phyloP scores from a whole-genome alignment of 2,113 vertebrate species.

The Rana temporaria region DNA sequence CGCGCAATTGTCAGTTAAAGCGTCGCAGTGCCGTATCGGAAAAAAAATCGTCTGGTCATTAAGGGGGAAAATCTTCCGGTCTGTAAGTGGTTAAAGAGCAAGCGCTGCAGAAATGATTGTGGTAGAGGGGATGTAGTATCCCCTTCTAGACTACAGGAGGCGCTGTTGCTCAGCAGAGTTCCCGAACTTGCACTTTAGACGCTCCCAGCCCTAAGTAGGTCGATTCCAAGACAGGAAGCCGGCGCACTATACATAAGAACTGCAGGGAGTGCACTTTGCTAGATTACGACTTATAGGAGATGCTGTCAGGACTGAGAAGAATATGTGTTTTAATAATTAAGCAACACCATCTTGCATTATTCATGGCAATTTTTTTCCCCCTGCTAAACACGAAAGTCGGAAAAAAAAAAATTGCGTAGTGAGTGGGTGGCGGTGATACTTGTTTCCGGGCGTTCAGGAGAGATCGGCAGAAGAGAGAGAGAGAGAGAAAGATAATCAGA shows the following conservation, averaged over 20 bases:
- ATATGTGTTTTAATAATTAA: constrained; percentile 46
- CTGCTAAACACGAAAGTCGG: neutral
- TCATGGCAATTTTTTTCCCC: constrained; percentile 15
- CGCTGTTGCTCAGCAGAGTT: neutral
- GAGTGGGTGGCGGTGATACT: too few relatives aligned
- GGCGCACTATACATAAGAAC: too few relatives aligned
- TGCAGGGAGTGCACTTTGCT: constrained; percentile 1
- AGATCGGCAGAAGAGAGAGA: too few relatives aligned
- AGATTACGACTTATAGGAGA: constrained; percentile 1
- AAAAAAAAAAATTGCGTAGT: neutral
- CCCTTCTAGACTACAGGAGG: neutral
- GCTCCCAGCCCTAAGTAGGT: neutral
- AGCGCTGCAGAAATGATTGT: too few relatives aligned
- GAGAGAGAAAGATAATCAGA: too few relatives aligned
- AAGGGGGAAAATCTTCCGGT: too few relatives aligned
- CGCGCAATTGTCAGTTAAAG: too few relatives aligned
- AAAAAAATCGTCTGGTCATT: too few relatives aligned
- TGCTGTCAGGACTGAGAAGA: neutral
- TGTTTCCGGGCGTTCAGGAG: too few relatives aligned
- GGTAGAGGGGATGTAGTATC: neutral
- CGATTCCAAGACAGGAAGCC: neutral
- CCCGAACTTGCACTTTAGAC: neutral
- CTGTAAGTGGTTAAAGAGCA: too few relatives aligned
- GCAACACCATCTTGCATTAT: constrained; percentile 28
- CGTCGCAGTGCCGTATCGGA: too few relatives aligned